A percentile compares a stretch with the other conserved stretches of the same genome.
These are phyloP conservation scores for Bettongia penicillata DNA, from an alignment of 2,113 vertebrate genomes.

Conservation along the genomic window DNA sequence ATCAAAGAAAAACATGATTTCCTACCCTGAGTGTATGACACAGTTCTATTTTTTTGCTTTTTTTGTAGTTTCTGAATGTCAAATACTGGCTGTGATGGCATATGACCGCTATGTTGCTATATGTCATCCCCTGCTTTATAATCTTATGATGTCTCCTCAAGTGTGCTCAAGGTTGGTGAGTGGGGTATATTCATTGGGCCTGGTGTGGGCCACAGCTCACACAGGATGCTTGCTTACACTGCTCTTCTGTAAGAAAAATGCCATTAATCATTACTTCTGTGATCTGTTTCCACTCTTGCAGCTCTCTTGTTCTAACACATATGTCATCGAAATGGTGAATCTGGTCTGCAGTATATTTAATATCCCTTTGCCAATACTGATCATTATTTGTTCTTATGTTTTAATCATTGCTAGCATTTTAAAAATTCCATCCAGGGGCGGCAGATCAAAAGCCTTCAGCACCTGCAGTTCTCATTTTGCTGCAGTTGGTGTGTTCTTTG, in stretches of 20 bases:
- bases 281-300: not conserved
- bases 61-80: constrained; percentile 68
- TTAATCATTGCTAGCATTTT: not conserved
- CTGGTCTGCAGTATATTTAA: constrained; percentile 33
- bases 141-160: no score
- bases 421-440: not conserved
- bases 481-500: constrained; percentile 23
- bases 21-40: constrained; percentile 66
- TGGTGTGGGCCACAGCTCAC: constrained; percentile 19
- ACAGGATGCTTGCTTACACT: not conserved
- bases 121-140: no score
- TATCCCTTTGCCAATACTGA: not conserved
- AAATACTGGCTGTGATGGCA: constrained; percentile 74
- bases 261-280: constrained; percentile 3
- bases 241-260: not conserved
- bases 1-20: constrained; percentile 63
- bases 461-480: constrained; percentile 39
- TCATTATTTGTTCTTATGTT: not conserved
- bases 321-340: constrained; percentile 25
- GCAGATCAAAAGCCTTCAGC: constrained; percentile 35
- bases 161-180: constrained; percentile 42
- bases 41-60: constrained; percentile 76
- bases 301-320: constrained; percentile 1
- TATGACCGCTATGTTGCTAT: no score
- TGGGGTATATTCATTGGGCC: constrained; percentile 33